Conservation (phyloP, 1,140 invertebrate species). For the Euwallacea fornicatus region DNA sequence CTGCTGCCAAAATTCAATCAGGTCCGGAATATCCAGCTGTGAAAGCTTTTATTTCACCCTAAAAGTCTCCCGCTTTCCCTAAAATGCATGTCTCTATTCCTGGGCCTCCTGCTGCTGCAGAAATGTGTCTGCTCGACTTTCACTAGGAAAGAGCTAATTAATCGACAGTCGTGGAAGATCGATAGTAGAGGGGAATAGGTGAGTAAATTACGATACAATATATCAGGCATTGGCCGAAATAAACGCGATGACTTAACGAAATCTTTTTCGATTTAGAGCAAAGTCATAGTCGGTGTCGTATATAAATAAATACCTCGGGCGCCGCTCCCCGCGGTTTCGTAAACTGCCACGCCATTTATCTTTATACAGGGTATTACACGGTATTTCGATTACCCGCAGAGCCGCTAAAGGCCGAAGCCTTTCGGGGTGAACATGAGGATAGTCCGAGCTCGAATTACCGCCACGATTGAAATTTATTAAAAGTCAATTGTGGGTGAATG, state of each 20-base stretch:
- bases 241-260: slow-evolving; percentile 19
- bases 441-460: slow-evolving; percentile 10
- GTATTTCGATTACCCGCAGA: slow-evolving; percentile 31
- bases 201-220: slow-evolving; percentile 1
- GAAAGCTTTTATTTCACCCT: slow-evolving; percentile 3
- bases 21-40: not conserved
- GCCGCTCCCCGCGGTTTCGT: slow-evolving; percentile 30
- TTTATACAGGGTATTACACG: slow-evolving; percentile 35
- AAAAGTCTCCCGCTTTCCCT: not conserved
- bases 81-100: not conserved
- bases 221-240: slow-evolving; percentile 13
- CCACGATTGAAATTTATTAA: too few species aligned
- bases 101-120: not conserved
- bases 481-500: too few species aligned
- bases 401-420: slow-evolving; percentile 24
- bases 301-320: slow-evolving; percentile 33
- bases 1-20: not conserved
- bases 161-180: too few species aligned
- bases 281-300: slow-evolving; percentile 26
- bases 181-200: too few species aligned
- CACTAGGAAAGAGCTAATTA: not conserved
- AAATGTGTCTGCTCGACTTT: not conserved
- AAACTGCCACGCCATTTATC: slow-evolving; percentile 34
- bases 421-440: slow-evolving; percentile 9
- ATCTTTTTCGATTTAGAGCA: slow-evolving; percentile 28